phyloP scores from a whole-genome alignment of 2,797 vertebrate genomes.

The Odontamblyopus rebecca region DNA sequence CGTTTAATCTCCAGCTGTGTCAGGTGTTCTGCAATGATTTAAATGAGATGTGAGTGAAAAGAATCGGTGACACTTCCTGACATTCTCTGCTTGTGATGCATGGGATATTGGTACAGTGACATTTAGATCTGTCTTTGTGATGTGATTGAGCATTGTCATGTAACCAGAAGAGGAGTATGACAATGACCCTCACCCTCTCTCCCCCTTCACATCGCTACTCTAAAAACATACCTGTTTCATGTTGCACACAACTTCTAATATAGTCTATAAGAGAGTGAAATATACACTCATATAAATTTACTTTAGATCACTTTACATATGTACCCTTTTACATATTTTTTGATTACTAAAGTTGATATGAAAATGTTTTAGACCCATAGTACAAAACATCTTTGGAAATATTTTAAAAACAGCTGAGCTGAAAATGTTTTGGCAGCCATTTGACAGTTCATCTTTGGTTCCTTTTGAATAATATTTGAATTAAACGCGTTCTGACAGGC shows the following conservation, averaged over 20 bases:
- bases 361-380: neutral
- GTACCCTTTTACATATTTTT: neutral
- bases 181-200: neutral
- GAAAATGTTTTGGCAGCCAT: constrained; percentile 15
- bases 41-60: constrained; percentile 14
- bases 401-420: neutral
- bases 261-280: too few relatives aligned
- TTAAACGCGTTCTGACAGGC: constrained; percentile 18
- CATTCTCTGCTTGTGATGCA: constrained; percentile 17
- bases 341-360: neutral
- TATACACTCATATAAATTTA: too few relatives aligned
- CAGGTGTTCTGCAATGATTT: constrained; percentile 21
- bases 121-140: constrained; percentile 27
- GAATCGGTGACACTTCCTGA: constrained; percentile 27
- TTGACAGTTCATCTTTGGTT: constrained; percentile 11
- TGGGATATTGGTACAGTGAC: constrained; percentile 26
- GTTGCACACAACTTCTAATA: too few relatives aligned
- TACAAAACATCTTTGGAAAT: constrained; percentile 3
- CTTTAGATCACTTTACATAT: too few relatives aligned
- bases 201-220: too few relatives aligned
- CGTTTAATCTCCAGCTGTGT: constrained; percentile 32
- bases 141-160: neutral
- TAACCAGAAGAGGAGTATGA: neutral
- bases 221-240: too few relatives aligned
- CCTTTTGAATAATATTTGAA: constrained; percentile 8